A percentile compares a stretch with the other conserved stretches of the same genome.
phyloP scores from a whole-genome alignment of 2,797 vertebrate species.

The Tokudaia tokunoshimensis region DNA sequence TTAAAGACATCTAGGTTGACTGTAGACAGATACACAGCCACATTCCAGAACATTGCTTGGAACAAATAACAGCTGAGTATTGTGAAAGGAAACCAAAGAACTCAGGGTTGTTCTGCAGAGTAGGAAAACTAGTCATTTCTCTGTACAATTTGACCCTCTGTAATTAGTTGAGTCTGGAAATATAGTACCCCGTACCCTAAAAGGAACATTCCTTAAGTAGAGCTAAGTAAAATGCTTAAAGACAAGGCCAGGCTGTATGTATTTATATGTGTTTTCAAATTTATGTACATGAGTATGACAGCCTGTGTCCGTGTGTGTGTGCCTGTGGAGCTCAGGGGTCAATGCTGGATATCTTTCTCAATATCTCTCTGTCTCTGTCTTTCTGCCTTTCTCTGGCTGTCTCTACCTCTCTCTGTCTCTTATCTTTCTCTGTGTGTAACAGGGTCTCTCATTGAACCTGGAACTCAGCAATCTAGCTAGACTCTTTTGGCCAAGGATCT shows the following conservation, averaged over 20 bases:
- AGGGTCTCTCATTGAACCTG: not conserved
- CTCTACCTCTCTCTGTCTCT: not conserved
- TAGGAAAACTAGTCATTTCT: not conserved
- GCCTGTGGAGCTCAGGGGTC: not conserved
- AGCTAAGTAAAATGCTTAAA: not conserved
- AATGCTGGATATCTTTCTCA: not conserved
- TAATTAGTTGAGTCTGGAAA: not conserved
- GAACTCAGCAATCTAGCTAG: not conserved
- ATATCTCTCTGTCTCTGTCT: not conserved
- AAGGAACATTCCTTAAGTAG: not conserved
- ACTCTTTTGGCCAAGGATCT: not conserved
- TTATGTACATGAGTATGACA: not conserved
- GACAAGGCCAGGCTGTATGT: not conserved
- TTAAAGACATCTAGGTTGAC: slow-evolving; percentile 5
- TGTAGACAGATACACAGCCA: not conserved
- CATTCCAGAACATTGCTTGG: not conserved
- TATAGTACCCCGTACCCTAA: not conserved
- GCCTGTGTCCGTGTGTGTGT: not conserved
- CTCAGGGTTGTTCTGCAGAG: not conserved
- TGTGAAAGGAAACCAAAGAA: not conserved
- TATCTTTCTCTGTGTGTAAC: not conserved
- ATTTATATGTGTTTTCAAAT: not conserved
- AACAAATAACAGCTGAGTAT: not conserved
- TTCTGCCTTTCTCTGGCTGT: not conserved
- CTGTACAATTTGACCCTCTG: not conserved